phyloP scores from a whole-genome alignment of 2,113 vertebrate species.

The Pristiophorus japonicus region DNA sequence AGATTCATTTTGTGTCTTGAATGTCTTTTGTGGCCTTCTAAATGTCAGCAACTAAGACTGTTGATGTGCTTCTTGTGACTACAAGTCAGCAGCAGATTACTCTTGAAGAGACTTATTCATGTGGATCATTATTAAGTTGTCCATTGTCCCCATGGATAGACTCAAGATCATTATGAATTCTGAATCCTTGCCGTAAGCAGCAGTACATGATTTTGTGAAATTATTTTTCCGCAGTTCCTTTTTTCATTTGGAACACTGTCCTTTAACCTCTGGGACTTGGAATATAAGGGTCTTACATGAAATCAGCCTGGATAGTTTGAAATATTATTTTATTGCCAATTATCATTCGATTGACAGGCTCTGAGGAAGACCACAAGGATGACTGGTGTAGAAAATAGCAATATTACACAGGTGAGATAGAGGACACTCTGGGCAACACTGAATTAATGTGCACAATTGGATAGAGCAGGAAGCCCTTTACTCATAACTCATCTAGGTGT shows the following conservation, averaged over 20 bases:
- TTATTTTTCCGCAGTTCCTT: background rate
- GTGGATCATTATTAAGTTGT: conserved; percentile 4
- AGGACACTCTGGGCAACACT: background rate
- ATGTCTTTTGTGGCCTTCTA: conserved; percentile 15
- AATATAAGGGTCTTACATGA: background rate
- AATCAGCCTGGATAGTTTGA: too few relatives aligned
- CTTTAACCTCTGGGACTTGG: background rate
- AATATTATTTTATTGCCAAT: background rate
- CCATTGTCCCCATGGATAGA: background rate
- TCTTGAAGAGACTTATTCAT: background rate
- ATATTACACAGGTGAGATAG: background rate
- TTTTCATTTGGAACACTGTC: background rate
- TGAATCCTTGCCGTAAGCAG: background rate
- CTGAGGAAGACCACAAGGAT: background rate
- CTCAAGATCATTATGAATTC: background rate
- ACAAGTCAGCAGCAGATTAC: background rate
- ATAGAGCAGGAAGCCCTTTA: background rate
- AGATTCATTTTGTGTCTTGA: background rate
- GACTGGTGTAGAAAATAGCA: background rate
- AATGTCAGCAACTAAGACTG: background rate
- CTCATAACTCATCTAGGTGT: background rate
- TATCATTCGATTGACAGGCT: background rate
- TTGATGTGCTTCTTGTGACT: background rate
- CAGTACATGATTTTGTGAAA: background rate
- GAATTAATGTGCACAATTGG: background rate